Evolutionary conservation across 1,140 invertebrate genomes (phyloP).

Genomic region (Mylabris phalerata): DNA sequence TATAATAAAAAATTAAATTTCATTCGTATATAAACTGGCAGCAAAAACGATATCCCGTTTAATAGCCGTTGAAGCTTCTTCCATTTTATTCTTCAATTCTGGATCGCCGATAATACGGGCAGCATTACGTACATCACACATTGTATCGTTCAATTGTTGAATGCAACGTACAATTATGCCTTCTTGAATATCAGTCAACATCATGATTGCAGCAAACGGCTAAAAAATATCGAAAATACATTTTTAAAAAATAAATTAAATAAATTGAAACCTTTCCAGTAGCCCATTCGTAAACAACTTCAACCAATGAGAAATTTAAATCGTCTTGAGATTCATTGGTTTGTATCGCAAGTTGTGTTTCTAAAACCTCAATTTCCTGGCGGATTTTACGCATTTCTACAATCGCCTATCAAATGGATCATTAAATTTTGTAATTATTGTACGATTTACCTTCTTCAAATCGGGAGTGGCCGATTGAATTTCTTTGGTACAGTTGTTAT

Average conservation of each 20-base stretch:
- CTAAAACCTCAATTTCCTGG: conserved; percentile 35
- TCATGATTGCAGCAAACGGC: conserved; percentile 89
- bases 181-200: conserved; percentile 91
- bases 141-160: conserved; percentile 89
- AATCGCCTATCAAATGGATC: conserved; percentile 47
- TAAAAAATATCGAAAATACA: conserved; percentile 38
- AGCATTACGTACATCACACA: conserved; percentile 88
- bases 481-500: conserved; percentile 3
- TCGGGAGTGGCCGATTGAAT: background rate
- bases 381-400: conserved; percentile 47
- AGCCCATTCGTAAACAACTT: conserved; percentile 96
- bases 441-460: conserved; percentile 16
- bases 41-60: conserved; percentile 98
- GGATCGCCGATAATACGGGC: conserved; percentile 90
- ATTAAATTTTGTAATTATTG: background rate
- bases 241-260: background rate
- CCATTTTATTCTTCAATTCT: conserved; percentile 87
- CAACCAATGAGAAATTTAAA: conserved; percentile 85
- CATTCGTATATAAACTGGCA: conserved; percentile 83
- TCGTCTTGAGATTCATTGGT: conserved; percentile 51
- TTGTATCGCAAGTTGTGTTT: conserved; percentile 49
- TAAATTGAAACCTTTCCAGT: conserved; percentile 60
- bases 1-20: no score
- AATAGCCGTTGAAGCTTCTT: conserved; percentile 86
- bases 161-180: conserved; percentile 97